These are phyloP conservation scores for Ochropleura leucogaster DNA, from an alignment of 2,888 invertebrate species.

Conservation along the genomic window DNA sequence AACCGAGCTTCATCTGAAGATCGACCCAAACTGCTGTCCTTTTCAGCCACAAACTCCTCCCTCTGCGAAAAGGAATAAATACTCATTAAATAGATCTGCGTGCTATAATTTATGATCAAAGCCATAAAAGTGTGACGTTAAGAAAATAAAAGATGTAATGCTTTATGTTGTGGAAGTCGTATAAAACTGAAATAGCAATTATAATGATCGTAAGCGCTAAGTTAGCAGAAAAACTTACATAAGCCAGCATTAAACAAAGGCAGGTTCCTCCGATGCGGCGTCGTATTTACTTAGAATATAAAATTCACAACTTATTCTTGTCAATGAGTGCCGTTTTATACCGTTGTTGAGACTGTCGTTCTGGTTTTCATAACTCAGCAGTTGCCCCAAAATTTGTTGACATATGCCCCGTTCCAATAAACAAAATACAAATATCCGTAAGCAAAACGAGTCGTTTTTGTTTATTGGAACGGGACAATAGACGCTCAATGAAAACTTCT, in stretches of 20 bases:
- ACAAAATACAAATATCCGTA: too few species aligned
- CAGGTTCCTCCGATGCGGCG: too few species aligned
- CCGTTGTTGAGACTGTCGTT: background rate
- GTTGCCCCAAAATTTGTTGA: background rate
- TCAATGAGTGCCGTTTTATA: background rate
- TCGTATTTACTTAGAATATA: background rate
- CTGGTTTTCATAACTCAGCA: background rate
- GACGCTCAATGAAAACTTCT: background rate
- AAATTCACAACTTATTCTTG: background rate
- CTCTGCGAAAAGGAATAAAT: background rate
- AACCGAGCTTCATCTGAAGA: too few species aligned
- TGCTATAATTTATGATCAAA: slow-evolving; percentile 17
- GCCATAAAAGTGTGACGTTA: slow-evolving; percentile 46
- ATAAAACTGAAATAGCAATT: slow-evolving; percentile 45
- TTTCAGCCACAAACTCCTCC: too few species aligned
- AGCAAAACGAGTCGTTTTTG: too few species aligned
- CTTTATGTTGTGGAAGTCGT: slow-evolving; percentile 50
- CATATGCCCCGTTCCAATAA: too few species aligned
- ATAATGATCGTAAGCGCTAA: slow-evolving; percentile 25
- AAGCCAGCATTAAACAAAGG: background rate
- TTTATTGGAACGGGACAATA: too few species aligned
- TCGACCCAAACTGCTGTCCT: too few species aligned
- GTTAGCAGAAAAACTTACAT: slow-evolving; percentile 12
- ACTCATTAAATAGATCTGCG: slow-evolving; percentile 11
- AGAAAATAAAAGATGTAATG: slow-evolving; percentile 34